Evolutionary conservation across 2,888 invertebrate genomes (phyloP), one percentile per base, ranked within the genome.

Genomic region (Argynnis bischoffii): DNA sequence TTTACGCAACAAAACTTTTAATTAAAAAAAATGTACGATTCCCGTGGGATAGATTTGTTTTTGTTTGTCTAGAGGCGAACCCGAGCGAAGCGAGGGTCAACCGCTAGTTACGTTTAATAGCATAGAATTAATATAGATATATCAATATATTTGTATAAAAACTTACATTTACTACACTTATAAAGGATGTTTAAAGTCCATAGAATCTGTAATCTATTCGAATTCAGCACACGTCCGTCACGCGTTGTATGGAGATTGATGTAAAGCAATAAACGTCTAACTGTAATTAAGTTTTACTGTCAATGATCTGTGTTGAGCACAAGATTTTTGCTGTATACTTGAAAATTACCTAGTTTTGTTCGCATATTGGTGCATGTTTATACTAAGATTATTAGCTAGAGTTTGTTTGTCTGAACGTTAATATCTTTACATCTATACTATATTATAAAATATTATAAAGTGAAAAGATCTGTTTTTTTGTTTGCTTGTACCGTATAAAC

Each of bases 221-320:
- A 68, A 70, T 68, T 70, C 70, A 66, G 63, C 66, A 46, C 65
- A 35, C 68, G 68, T 66, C 63, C n/a, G 13, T 57, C 68, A 64
- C 67, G 54, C 68, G 68, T 55, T 65, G 65, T 57, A 63, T 65
- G 63, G 55, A 68, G 70, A 70, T 70, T 70, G 68, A 70, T 70
- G 66, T 26, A 31, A 59, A 16, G 47, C 59, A 59, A 59, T 59
- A 59, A 31, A 59, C 26, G 59, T 59, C 59, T 59, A 59, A 59
- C 26, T 59, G 48, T 59, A 59, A 59, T 59, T 59, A 59, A 48
- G 59, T 59, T 59, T n/a, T 26, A 59, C n/a, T 48, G 48, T 26
- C 59, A 31, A 26, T 48, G 59, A 48, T 26, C 26, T 47, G 47
- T 26, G 46, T 16, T 15, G 26, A 48, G 26, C 26, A 48, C 59